A percentile compares a stretch with the other conserved stretches of the same genome.
Evolutionary conservation across 2,113 vertebrate species (phyloP).

Genomic region (Pitta sordida): DNA sequence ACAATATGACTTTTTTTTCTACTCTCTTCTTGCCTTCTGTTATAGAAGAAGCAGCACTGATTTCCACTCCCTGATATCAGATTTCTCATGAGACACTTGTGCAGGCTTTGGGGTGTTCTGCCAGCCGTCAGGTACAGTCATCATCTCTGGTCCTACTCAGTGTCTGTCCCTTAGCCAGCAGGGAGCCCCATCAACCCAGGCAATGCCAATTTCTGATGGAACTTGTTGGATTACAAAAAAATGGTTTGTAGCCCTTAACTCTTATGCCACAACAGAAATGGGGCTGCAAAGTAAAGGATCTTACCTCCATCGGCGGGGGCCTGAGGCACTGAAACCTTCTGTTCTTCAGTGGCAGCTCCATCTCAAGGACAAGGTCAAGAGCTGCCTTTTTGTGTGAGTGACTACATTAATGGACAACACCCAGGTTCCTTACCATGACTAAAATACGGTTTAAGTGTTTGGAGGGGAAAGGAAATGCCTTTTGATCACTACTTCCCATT

Average conservation of each 20-base stretch:
- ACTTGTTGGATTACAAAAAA: background rate
- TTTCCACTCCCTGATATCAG: background rate
- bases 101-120: background rate
- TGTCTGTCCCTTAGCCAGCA: background rate
- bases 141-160: background rate
- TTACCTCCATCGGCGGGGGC: constrained; percentile 21
- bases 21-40: background rate
- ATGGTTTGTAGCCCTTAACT: background rate
- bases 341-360: background rate
- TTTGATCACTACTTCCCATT: background rate
- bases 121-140: background rate
- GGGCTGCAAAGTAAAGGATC: constrained; percentile 1
- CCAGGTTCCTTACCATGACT: background rate
- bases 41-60: rapidly evolving
- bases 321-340: constrained; percentile 3
- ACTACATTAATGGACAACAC: background rate
- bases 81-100: background rate
- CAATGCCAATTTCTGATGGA: background rate
- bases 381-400: background rate
- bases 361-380: background rate
- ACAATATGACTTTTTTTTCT: rapidly evolving
- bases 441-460: background rate
- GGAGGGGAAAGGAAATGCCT: background rate
- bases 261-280: rapidly evolving
- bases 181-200: rapidly evolving